Evolutionary conservation across 1,140 invertebrate species (phyloP).

Genomic region (Drosophila sproati): DNA sequence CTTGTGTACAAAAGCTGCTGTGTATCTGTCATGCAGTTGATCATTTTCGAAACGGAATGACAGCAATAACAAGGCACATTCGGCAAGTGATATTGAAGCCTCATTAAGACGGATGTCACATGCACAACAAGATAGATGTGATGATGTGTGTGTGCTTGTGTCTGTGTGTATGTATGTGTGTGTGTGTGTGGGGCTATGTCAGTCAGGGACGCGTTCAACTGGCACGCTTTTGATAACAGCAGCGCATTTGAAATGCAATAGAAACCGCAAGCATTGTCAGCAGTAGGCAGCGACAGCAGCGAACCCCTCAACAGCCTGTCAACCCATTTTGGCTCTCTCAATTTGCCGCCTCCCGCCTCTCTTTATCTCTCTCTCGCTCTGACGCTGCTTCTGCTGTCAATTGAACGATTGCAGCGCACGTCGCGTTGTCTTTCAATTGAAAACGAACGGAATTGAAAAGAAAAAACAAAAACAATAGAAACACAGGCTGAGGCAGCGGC

Average conservation of each 20-base stretch:
- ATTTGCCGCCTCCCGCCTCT: too few relatives aligned
- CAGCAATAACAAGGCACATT: conserved; percentile 33
- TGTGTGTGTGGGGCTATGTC: conserved; percentile 38
- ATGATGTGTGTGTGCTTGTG: conserved; percentile 2
- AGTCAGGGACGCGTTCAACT: conserved; percentile 61
- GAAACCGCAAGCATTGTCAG: conserved; percentile 45
- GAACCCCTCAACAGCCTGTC: conserved; percentile 1
- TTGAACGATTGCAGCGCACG: conserved; percentile 31
- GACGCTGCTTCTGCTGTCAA: conserved; percentile 12
- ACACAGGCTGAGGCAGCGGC: not conserved
- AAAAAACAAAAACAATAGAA: too few relatives aligned
- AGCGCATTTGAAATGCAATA: conserved; percentile 74
- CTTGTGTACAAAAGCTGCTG: not conserved
- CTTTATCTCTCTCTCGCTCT: not conserved
- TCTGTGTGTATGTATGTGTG: conserved; percentile 12
- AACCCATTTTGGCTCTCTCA: not conserved
- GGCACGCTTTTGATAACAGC: conserved; percentile 73
- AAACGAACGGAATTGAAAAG: conserved; percentile 21
- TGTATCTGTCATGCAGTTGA: conserved; percentile 25
- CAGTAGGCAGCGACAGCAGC: conserved; percentile 11
- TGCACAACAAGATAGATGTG: conserved; percentile 1
- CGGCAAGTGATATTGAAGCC: conserved; percentile 76
- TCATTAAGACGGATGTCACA: conserved; percentile 70
- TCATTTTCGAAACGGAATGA: conserved; percentile 13
- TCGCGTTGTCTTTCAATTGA: conserved; percentile 19